Percentiles rank a stretch among this genome's conserved stretches.
Conservation (phyloP, 2,113 vertebrate species). For the Hemiscyllium ocellatum region DNA sequence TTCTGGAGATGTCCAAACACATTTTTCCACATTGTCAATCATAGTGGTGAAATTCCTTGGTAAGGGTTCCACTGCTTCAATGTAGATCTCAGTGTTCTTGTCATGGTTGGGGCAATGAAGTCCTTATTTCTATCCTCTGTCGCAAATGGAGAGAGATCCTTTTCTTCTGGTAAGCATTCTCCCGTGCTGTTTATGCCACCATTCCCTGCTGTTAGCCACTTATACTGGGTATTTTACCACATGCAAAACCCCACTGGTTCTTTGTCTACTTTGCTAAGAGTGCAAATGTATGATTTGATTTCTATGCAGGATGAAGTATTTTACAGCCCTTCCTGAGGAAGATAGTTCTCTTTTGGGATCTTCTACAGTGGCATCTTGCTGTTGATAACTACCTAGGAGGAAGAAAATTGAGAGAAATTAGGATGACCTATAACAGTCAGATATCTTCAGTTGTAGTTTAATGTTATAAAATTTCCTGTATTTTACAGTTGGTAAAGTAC, state of each 20-base stretch:
- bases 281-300: neutral
- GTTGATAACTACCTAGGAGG: neutral
- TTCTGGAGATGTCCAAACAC: neutral
- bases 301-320: neutral
- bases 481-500: neutral
- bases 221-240: neutral
- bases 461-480: neutral
- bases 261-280: neutral
- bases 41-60: neutral
- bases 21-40: neutral
- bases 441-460: neutral
- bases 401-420: neutral
- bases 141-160: neutral
- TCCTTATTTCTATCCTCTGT: neutral
- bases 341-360: neutral
- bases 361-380: neutral
- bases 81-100: neutral
- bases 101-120: neutral
- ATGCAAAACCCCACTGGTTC: neutral
- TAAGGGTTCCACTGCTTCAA: neutral
- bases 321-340: neutral
- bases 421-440: neutral
- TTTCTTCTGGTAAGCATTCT: neutral
- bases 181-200: neutral
- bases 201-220: neutral